Conservation (phyloP, 2,113 vertebrate genomes). For the Hippocampus mohnikei region DNA sequence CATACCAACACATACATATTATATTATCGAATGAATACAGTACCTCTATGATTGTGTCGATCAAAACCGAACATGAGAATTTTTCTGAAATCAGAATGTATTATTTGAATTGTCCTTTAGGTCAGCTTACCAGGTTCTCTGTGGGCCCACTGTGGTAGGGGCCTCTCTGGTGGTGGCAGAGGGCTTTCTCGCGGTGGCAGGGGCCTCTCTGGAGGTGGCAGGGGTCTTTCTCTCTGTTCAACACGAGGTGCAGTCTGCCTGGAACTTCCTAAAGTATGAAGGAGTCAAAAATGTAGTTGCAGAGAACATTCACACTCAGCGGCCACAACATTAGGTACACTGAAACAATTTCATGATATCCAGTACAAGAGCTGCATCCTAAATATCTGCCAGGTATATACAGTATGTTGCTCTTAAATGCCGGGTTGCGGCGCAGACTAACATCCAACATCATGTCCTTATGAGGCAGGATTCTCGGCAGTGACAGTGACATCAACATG, state of each 20-base stretch:
- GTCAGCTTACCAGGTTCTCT: conserved; percentile 41
- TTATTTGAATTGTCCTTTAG: not conserved
- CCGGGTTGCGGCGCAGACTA: not conserved
- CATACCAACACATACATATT: too few species aligned
- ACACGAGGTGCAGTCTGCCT: conserved; percentile 19
- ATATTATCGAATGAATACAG: too few species aligned
- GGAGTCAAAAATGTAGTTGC: not conserved
- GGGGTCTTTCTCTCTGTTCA: conserved; percentile 15
- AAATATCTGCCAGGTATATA: not conserved
- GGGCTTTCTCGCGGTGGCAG: conserved; percentile 25
- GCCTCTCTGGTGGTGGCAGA: conserved; percentile 25
- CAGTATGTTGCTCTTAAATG: not conserved
- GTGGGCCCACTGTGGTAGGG: conserved; percentile 25
- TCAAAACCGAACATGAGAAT: not conserved
- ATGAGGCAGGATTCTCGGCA: not conserved
- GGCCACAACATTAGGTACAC: not conserved
- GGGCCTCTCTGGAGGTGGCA: conserved; percentile 13
- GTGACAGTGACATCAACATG: not conserved
- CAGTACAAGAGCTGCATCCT: not conserved
- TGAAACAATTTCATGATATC: too few species aligned
- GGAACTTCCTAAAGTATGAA: conserved; percentile 25
- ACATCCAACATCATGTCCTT: not conserved
- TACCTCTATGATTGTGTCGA: too few species aligned
- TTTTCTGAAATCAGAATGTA: not conserved
- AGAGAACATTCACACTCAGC: not conserved